Conservation (phyloP, 2,797 vertebrate genomes). For the Carapus acus region DNA sequence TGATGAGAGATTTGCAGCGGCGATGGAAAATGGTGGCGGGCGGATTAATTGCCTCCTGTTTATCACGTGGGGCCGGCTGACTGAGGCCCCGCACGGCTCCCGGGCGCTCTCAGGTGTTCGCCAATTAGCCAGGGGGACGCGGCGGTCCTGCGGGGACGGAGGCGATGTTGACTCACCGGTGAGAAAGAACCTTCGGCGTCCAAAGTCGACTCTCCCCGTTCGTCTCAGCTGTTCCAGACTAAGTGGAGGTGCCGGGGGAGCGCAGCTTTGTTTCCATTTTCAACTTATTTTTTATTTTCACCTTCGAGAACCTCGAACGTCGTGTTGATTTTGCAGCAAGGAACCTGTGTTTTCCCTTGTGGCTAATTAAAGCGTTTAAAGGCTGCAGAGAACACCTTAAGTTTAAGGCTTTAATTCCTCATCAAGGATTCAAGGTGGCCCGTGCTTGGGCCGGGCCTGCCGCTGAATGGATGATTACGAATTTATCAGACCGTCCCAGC, state of each 20-base stretch:
- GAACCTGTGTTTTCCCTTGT: slow-evolving; percentile 42
- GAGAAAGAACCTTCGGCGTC: slow-evolving; percentile 37
- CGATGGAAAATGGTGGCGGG: slow-evolving; percentile 31
- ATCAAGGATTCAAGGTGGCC: slow-evolving; percentile 66
- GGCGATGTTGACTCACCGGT: slow-evolving; percentile 45
- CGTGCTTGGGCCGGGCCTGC: slow-evolving; percentile 26
- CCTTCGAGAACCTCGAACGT: slow-evolving; percentile 35
- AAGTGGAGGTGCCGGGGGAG: slow-evolving; percentile 42
- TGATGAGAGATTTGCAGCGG: slow-evolving; percentile 5
- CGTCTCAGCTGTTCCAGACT: slow-evolving; percentile 50
- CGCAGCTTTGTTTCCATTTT: slow-evolving; percentile 45
- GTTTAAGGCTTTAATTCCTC: slow-evolving; percentile 66
- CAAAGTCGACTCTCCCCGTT: slow-evolving; percentile 37
- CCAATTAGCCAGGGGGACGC: slow-evolving; percentile 41
- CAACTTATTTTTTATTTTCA: slow-evolving; percentile 35
- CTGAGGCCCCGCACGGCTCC: slow-evolving; percentile 7
- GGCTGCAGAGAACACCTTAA: slow-evolving; percentile 59
- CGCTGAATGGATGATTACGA: slow-evolving; percentile 62
- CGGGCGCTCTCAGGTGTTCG: slow-evolving; percentile 37
- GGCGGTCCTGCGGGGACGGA: slow-evolving; percentile 36
- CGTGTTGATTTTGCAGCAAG: slow-evolving; percentile 43
- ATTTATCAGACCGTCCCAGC: slow-evolving; percentile 65
- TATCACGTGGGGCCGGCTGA: slow-evolving; percentile 32
- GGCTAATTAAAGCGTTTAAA: slow-evolving; percentile 57
- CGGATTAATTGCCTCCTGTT: slow-evolving; percentile 43